phyloP scores from a whole-genome alignment of 2,888 invertebrate species.

The Theristus sp. region DNA sequence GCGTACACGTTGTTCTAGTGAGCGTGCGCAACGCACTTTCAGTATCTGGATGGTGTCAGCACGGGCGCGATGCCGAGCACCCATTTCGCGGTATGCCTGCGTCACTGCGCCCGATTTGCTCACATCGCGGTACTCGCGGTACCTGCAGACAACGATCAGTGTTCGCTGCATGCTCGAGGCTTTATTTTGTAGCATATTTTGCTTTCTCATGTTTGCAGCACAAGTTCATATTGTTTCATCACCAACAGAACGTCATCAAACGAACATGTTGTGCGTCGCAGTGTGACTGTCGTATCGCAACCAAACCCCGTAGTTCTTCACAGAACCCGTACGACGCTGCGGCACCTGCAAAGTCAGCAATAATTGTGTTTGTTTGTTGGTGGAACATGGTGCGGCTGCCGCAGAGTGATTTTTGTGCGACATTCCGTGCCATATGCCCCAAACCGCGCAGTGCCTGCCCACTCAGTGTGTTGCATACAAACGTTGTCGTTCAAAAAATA shows the following conservation, averaged over 20 bases:
- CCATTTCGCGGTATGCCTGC: slow-evolving; percentile 62
- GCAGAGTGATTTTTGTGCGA: too few relatives aligned
- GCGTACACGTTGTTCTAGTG: too few relatives aligned
- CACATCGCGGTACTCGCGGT: slow-evolving; percentile 93
- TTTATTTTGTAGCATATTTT: too few relatives aligned
- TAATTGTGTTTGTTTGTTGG: too few relatives aligned
- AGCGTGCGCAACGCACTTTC: too few relatives aligned
- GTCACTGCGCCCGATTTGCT: slow-evolving; percentile 90
- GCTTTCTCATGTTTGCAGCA: slow-evolving; percentile 73
- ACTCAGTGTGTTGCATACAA: too few relatives aligned
- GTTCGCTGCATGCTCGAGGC: too few relatives aligned
- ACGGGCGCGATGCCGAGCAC: slow-evolving; percentile 87
- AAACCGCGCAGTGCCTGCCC: too few relatives aligned
- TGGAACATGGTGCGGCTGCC: too few relatives aligned
- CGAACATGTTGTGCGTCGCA: slow-evolving; percentile 93
- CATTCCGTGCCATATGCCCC: too few relatives aligned
- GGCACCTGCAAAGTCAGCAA: slow-evolving; percentile 41
- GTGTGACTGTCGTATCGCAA: slow-evolving; percentile 93
- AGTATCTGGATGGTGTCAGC: slow-evolving; percentile 96
- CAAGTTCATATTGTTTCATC: slow-evolving; percentile 99
- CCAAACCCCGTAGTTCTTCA: slow-evolving; percentile 99
- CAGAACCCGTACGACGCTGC: slow-evolving; percentile 74
- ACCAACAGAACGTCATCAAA: too few relatives aligned
- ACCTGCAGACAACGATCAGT: background rate
- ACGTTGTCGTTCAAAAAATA: too few relatives aligned